Evolutionary conservation across 2,888 invertebrate genomes (phyloP), one percentile per base, ranked within the genome.

Genomic region (Panopea generosa): DNA sequence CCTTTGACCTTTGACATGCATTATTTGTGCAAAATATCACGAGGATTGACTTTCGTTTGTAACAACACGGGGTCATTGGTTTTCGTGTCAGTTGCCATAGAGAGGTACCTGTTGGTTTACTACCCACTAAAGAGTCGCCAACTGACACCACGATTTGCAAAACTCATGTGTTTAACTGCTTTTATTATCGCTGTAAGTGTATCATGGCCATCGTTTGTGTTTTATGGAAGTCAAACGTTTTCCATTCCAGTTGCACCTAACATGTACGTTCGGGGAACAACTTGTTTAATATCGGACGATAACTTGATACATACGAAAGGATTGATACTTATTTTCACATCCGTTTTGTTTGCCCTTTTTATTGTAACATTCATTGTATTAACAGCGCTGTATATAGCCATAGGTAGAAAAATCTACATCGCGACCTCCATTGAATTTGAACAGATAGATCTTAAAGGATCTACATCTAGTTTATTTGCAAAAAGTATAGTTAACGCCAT

Each of bases 131-230:
- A 61, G 53, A 71, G 67, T 57, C 62, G 73, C 6, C 62, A 67
- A 29, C 50, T 77, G 14, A 77, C 77, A 3, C 65, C 77, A 0
- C 66, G 38, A 24, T 67, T 67, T 22, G 81, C 77, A n/a, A 77
- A 77, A 49, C 22, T 18, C 6, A 65, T 77, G 70, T 77, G 77
- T 27, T 24, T 73, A 0, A 18, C 63, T 11, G 61, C 77, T 3
- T 70, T 77, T n/a, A 26, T 73, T 2, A 65, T 81, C 2, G 67
- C 74, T 14, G 27, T 61, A 1, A 27, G 24, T 14, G 59, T 81
- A 2, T 70, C 77, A 20, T 74, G 77, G 73, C 81, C 77, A 3
- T 67, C 77, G 7, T 81, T 74, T 29, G 67, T 81, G n/a, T 77
- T 81, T 47, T 81, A 81, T 29, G 77, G 81, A 1, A 77, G 66